A percentile compares a stretch with the other conserved stretches of the same genome.
These are phyloP conservation scores for Ceratoteleas bidentatus DNA, from an alignment of 1,140 invertebrate genomes.

Conservation along the genomic window DNA sequence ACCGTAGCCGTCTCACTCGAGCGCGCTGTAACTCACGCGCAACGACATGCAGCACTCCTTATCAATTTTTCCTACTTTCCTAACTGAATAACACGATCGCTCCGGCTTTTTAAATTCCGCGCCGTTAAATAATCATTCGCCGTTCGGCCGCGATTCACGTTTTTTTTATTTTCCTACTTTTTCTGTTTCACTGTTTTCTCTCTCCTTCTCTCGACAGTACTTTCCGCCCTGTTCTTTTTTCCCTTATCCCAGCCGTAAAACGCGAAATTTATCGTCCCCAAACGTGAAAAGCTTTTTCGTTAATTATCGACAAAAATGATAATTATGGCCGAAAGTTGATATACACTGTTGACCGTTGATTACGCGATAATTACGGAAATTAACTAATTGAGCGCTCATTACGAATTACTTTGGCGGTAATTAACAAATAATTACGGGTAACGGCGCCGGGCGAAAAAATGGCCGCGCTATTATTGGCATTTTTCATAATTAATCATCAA, in stretches of 20 bases:
- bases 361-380: conserved; percentile 38
- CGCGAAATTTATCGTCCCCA: conserved; percentile 1
- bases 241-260: neutral
- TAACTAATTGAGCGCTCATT: conserved; percentile 54
- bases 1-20: conserved; percentile 30
- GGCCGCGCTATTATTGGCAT: neutral
- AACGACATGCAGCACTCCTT: conserved; percentile 38
- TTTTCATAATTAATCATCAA: conserved; percentile 6
- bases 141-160: neutral
- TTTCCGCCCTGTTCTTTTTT: too few species aligned
- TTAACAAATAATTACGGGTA: conserved; percentile 38
- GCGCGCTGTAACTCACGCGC: conserved; percentile 43
- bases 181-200: neutral
- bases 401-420: conserved; percentile 43
- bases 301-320: conserved; percentile 31
- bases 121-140: neutral
- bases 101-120: conserved; percentile 10
- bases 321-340: conserved; percentile 31
- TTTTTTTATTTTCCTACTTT: neutral
- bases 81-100: conserved; percentile 30
- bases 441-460: conserved; percentile 10
- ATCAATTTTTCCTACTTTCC: conserved; percentile 52
- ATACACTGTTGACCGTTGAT: conserved; percentile 34
- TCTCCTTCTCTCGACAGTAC: neutral
- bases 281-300: neutral